phyloP scores from a whole-genome alignment of 2,888 invertebrate species.

The Lycia hirtaria region DNA sequence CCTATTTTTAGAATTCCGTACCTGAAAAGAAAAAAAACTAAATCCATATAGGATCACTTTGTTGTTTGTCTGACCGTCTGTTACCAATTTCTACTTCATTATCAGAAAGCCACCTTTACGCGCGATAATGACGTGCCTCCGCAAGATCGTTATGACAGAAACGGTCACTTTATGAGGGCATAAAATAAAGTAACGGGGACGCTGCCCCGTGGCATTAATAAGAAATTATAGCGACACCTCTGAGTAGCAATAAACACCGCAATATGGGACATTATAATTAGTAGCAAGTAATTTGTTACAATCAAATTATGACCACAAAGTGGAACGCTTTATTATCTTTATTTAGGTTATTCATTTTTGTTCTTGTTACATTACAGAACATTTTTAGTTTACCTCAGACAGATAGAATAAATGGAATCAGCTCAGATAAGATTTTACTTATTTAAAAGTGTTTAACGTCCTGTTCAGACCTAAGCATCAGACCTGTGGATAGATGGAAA shows the following conservation, averaged over 20 bases:
- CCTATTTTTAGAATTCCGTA: too few relatives aligned
- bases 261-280: constrained; percentile 36
- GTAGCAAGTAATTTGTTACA: constrained; percentile 29
- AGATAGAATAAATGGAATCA: too few relatives aligned
- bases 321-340: neutral
- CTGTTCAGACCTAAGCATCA: too few relatives aligned
- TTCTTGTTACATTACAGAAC: too few relatives aligned
- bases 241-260: constrained; percentile 39
- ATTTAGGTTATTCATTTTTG: neutral
- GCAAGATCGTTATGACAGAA: constrained; percentile 51
- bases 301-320: constrained; percentile 12
- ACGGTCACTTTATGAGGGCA: constrained; percentile 63
- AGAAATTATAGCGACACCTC: constrained; percentile 37
- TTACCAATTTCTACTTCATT: constrained; percentile 6
- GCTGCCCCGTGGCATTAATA: constrained; percentile 54
- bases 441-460: too few relatives aligned
- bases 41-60: too few relatives aligned
- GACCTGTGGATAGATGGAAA: too few relatives aligned
- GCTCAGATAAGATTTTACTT: too few relatives aligned
- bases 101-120: constrained; percentile 14
- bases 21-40: too few relatives aligned
- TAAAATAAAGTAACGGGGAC: constrained; percentile 58
- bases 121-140: constrained; percentile 28
- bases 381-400: too few relatives aligned
- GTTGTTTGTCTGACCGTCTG: too few relatives aligned